Percentiles rank a stretch among this genome's conserved stretches.
Evolutionary conservation across 2,888 invertebrate species (phyloP).

Genomic region (Tenthredo livida): DNA sequence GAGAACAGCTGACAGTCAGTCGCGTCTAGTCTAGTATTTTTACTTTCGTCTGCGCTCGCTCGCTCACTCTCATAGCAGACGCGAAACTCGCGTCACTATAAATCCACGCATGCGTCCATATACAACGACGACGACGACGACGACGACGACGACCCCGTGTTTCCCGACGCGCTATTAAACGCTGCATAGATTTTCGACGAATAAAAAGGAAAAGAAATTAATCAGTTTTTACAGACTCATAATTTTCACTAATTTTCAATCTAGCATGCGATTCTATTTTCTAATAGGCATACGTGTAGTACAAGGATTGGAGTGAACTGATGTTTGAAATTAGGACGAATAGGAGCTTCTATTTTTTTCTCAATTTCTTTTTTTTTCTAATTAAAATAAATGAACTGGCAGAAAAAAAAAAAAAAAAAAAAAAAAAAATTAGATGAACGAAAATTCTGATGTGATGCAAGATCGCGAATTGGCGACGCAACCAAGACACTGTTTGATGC

Average conservation of each 20-base stretch:
- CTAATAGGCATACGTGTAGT: too few relatives aligned
- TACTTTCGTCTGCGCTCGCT: constrained; percentile 38
- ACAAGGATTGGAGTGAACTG: too few relatives aligned
- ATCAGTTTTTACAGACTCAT: not conserved
- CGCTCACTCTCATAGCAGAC: too few relatives aligned
- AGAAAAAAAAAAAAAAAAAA: not conserved
- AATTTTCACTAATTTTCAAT: too few relatives aligned
- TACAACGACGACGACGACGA: not conserved
- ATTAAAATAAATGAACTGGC: not conserved
- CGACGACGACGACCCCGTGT: not conserved
- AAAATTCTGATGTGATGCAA: constrained; percentile 42
- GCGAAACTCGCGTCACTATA: not conserved
- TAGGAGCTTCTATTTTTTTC: too few relatives aligned
- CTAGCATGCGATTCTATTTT: too few relatives aligned
- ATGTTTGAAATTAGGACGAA: too few relatives aligned
- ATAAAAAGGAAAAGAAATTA: not conserved
- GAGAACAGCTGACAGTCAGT: constrained; percentile 53
- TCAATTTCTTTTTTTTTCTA: too few relatives aligned
- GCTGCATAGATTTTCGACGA: not conserved
- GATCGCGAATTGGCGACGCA: constrained; percentile 47
- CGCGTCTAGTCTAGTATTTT: constrained; percentile 41
- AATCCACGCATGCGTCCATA: constrained; percentile 26
- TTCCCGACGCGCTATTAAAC: not conserved
- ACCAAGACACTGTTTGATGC: not conserved
- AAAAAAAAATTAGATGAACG: not conserved